These are phyloP conservation scores for Neolamprologus caudopunctatus DNA, from an alignment of 2,113 vertebrate genomes.

Conservation along the genomic window DNA sequence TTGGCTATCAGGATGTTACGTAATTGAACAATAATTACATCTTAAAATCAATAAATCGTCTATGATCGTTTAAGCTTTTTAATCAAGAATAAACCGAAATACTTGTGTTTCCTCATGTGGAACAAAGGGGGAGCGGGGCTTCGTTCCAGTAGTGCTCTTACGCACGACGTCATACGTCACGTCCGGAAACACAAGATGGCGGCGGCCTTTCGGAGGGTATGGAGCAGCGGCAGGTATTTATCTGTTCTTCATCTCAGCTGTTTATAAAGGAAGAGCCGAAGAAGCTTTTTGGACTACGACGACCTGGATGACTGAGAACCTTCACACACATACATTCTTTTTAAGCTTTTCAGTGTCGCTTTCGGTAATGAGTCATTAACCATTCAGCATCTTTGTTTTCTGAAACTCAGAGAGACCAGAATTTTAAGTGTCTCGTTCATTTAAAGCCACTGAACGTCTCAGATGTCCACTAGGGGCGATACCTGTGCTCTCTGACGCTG, in stretches of 20 bases:
- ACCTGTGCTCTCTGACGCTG: background rate
- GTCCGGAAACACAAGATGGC: conserved; percentile 30
- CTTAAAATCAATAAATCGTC: background rate
- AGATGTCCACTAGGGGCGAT: background rate
- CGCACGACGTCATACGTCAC: background rate
- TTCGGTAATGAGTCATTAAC: background rate
- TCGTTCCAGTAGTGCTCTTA: background rate
- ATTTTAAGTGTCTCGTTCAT: background rate
- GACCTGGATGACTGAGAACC: background rate
- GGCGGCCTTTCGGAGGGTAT: background rate
- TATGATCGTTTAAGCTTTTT: background rate
- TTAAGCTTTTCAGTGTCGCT: background rate
- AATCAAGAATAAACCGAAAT: background rate
- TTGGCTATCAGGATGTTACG: background rate
- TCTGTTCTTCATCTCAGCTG: background rate
- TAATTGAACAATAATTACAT: background rate
- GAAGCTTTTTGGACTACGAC: background rate
- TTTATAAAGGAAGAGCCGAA: background rate
- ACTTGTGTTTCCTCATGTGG: background rate
- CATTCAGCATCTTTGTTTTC: background rate
- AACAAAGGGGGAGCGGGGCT: background rate
- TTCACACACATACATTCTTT: background rate
- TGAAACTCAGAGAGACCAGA: background rate
- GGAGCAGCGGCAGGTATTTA: background rate
- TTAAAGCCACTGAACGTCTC: background rate